Base-by-base conservation (phyloP, 2,888 invertebrate species). In the Microdon myrmicae region DNA sequence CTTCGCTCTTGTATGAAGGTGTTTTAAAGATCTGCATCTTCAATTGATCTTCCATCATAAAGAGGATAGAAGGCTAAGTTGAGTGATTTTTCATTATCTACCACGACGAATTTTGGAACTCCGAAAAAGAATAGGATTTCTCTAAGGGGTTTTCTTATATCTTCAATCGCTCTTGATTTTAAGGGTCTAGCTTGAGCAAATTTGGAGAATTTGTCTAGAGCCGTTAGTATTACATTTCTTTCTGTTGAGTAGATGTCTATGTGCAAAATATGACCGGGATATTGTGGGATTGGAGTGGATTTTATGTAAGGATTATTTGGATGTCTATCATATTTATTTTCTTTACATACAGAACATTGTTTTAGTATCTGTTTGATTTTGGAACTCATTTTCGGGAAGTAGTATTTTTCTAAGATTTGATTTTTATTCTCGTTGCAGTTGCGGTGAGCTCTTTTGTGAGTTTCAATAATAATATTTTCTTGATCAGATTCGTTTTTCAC, bases 191-290 rank as follows among this genome's bases (percentile, higher is more conserved):
- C 43, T 26, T 53, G 35, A 8, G 49, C 61, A 12, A 48, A 61
- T 28, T 56, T 61, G 1, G 58, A 44, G 12, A 67, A 58, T 45
- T 67, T 67, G 16, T 61, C 61, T 17, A 61, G 23, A 22, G 58
- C 67, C 1, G 58, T 58, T 2, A 64, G 26, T 1, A 58, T 54
- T 3, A 38, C 12, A 8, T 48, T 39, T 13, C 22, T 26, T 48
- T 66, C 44, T 10, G 49, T 58, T 9, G 29, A 26, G 7, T 48
- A 48, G 26, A 48, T 47, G 16, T 37, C 47, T 10, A 56, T 34
- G n/a, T 56, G 47, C 10, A 41, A n/a, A 2, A 31, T 47, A 3
- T 56, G 41, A 5, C 44, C 38, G 13, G 48, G 37, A 31, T 54
- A 48, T 3, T 19, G 35, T 12, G 48, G 60, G 5, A 60, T 31